phyloP scores from a whole-genome alignment of 1,140 invertebrate species.

The Leptoteleia sp. region DNA sequence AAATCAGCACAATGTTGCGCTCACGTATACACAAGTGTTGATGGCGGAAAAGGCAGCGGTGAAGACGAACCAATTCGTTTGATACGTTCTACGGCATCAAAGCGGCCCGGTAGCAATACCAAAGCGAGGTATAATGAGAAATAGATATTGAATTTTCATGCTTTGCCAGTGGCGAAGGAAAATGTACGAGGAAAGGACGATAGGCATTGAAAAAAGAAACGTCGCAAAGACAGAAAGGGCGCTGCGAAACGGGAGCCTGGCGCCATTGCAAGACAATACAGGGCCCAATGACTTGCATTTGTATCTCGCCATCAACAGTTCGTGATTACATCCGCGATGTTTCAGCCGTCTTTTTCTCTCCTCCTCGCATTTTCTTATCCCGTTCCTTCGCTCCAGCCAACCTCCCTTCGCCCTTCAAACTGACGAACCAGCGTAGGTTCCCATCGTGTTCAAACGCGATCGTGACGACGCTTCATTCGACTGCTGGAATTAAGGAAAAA shows the following conservation, averaged over 20 bases:
- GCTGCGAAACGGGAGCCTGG: conserved; percentile 78
- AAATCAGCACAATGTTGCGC: conserved; percentile 31
- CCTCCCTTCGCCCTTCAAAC: conserved; percentile 55
- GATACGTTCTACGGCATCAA: conserved; percentile 47
- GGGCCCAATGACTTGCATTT: conserved; percentile 79
- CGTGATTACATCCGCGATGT: conserved; percentile 75
- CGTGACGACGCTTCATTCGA: conserved; percentile 63
- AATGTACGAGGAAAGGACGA: conserved; percentile 44
- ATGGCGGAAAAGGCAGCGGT: conserved; percentile 18
- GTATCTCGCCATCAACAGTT: conserved; percentile 72
- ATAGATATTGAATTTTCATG: conserved; percentile 65
- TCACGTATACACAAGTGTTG: conserved; percentile 17
- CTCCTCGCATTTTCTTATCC: conserved; percentile 36
- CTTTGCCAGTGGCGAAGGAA: conserved; percentile 40
- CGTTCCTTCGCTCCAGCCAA: conserved; percentile 35
- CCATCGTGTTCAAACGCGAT: conserved; percentile 52
- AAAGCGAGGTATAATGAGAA: conserved; percentile 57
- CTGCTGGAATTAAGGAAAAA: conserved; percentile 66
- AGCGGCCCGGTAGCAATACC: conserved; percentile 41
- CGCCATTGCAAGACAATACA: conserved; percentile 79
- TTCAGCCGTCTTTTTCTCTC: conserved; percentile 59
- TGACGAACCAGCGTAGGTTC: conserved; percentile 56
- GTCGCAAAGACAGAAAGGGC: conserved; percentile 49
- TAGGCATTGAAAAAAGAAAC: conserved; percentile 40
- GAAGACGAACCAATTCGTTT: background rate